Conservation (phyloP, 2,888 invertebrate species). For the Erynnis tages region DNA sequence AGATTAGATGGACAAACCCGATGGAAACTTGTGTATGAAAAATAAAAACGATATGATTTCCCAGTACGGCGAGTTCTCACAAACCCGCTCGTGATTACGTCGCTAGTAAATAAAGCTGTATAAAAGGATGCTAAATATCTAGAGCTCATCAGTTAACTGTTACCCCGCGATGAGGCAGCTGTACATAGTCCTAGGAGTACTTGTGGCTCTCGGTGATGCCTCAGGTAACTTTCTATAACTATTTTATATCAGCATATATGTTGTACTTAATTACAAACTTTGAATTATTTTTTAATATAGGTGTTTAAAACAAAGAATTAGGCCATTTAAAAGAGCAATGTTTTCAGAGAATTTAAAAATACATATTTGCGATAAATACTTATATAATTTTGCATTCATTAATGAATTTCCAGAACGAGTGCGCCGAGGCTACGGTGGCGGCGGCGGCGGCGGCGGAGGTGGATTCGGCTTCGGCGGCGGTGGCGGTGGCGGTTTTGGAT, state of each 20-base stretch:
- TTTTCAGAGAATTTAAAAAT: too few species aligned
- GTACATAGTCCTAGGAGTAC: slow-evolving; percentile 41
- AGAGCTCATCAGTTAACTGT: slow-evolving; percentile 37
- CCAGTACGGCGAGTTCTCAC: slow-evolving; percentile 49
- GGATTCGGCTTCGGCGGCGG: slow-evolving; percentile 42
- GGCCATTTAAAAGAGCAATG: too few species aligned
- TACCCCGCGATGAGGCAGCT: slow-evolving; percentile 52
- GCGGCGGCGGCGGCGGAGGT: slow-evolving; percentile 43
- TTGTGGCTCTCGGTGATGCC: slow-evolving; percentile 38
- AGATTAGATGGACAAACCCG: background rate
- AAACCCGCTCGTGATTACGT: slow-evolving; percentile 52
- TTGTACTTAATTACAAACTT: too few species aligned
- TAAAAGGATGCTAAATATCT: slow-evolving; percentile 58
- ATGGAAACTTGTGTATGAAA: slow-evolving; percentile 2
- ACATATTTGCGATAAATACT: too few species aligned
- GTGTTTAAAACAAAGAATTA: too few species aligned
- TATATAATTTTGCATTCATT: background rate
- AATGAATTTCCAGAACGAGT: slow-evolving; percentile 59
- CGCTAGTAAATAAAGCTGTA: slow-evolving; percentile 51
- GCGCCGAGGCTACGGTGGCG: slow-evolving; percentile 52
- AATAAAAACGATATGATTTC: slow-evolving; percentile 42
- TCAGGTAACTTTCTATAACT: slow-evolving; percentile 38
- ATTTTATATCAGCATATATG: too few species aligned
- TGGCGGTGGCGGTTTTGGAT: slow-evolving; percentile 40
- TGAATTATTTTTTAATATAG: background rate